Percentiles rank a stretch among this genome's conserved stretches.
Evolutionary conservation across 2,888 invertebrate genomes (phyloP).

Genomic region (Drosophila pseudotalamancana): DNA sequence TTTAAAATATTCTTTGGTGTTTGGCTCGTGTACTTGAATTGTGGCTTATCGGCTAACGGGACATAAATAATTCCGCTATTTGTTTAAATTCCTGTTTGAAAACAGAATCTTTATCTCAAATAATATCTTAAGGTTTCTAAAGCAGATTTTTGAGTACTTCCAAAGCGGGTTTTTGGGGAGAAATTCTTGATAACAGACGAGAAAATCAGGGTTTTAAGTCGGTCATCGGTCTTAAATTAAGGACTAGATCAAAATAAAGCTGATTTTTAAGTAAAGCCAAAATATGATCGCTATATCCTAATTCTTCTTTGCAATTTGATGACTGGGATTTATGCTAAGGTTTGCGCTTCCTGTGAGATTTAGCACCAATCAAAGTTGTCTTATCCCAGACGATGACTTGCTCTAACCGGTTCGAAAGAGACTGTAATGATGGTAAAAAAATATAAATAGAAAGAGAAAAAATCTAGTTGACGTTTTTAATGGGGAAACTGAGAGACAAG

Average conservation of each 20-base stretch:
- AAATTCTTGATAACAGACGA: too few relatives aligned
- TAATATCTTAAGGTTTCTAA: too few relatives aligned
- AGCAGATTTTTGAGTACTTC: too few relatives aligned
- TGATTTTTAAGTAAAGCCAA: not conserved
- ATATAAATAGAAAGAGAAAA: conserved; percentile 50
- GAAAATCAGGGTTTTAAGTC: too few relatives aligned
- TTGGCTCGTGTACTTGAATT: not conserved
- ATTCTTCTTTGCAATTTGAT: not conserved
- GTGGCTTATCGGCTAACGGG: too few relatives aligned
- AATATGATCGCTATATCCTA: too few relatives aligned
- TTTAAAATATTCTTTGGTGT: not conserved
- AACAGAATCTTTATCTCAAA: not conserved
- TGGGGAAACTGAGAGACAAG: conserved; percentile 60
- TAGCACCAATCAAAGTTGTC: not conserved
- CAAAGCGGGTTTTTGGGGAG: too few relatives aligned
- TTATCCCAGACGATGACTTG: not conserved
- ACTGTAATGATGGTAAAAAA: not conserved
- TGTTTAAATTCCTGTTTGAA: not conserved
- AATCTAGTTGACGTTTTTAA: conserved; percentile 66
- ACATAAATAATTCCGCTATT: too few relatives aligned
- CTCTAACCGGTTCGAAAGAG: conserved; percentile 23
- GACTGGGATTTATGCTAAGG: not conserved
- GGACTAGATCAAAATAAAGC: too few relatives aligned
- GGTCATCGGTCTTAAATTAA: too few relatives aligned
- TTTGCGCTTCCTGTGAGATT: conserved; percentile 1